A percentile compares a stretch with the other conserved stretches of the same genome.
These are phyloP conservation scores for Masticophis lateralis DNA, from an alignment of 2,797 vertebrate genomes.

Conservation along the genomic window DNA sequence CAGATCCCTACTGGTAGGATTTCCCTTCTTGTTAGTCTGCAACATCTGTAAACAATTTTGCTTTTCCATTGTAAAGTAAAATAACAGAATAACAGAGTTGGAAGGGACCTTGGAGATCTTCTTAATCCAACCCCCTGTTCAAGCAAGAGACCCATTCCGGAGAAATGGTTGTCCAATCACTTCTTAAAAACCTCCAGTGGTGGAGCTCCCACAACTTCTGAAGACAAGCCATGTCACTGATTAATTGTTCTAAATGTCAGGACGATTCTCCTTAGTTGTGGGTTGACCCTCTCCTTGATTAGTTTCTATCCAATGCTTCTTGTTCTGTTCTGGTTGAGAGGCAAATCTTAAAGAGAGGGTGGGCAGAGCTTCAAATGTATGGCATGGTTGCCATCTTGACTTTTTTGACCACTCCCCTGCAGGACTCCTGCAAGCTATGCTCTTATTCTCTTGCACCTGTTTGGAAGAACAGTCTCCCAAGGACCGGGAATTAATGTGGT, in stretches of 20 bases:
- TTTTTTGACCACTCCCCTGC: background rate
- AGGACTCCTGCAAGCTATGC: background rate
- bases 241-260: too few relatives aligned
- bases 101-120: too few relatives aligned
- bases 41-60: background rate
- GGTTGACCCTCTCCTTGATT: background rate
- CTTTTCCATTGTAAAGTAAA: background rate
- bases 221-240: too few relatives aligned
- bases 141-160: background rate
- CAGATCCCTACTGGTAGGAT: background rate
- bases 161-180: too few relatives aligned
- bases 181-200: too few relatives aligned
- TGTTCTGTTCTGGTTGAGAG: background rate
- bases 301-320: background rate
- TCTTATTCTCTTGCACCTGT: background rate
- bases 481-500: background rate
- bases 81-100: too few relatives aligned
- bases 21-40: background rate
- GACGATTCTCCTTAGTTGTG: too few relatives aligned
- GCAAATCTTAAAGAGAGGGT: background rate
- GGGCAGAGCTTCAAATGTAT: background rate
- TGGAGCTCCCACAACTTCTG: too few relatives aligned
- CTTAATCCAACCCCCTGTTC: background rate
- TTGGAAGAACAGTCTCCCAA: background rate
- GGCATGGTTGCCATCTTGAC: background rate